Evolutionary conservation across 1,140 invertebrate genomes (phyloP).

Genomic region (Orius laevigatus): DNA sequence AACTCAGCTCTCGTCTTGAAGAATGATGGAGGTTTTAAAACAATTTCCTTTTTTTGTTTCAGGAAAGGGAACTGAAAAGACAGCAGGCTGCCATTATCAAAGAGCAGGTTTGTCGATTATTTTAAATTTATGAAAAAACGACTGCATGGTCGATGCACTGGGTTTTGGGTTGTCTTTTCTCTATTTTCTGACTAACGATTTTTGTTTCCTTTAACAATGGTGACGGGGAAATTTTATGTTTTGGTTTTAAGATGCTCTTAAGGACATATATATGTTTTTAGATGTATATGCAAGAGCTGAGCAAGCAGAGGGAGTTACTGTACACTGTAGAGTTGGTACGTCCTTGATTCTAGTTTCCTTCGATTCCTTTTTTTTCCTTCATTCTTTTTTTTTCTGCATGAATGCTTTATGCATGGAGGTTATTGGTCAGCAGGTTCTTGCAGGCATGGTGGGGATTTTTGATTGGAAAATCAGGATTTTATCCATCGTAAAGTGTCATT

Average conservation of each 20-base stretch:
- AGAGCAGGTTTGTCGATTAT: conserved; percentile 85
- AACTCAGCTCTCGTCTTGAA: too few species aligned
- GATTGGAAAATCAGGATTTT: background rate
- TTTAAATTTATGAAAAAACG: conserved; percentile 18
- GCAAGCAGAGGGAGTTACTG: conserved; percentile 67
- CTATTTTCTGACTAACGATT: conserved; percentile 9
- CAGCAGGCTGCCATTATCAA: conserved; percentile 72
- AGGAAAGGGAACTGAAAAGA: conserved; percentile 75
- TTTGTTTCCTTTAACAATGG: conserved; percentile 15
- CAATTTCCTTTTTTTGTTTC: conserved; percentile 29
- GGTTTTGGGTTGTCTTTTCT: conserved; percentile 10
- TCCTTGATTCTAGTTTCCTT: conserved; percentile 10
- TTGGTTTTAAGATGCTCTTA: conserved; percentile 8
- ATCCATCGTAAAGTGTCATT: too few species aligned
- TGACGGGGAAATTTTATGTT: conserved; percentile 8
- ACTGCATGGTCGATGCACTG: background rate
- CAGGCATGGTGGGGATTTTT: background rate
- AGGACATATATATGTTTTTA: conserved; percentile 26
- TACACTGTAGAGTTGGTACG: conserved; percentile 73
- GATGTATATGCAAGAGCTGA: conserved; percentile 76
- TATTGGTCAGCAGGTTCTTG: background rate
- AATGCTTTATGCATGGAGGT: conserved; percentile 3
- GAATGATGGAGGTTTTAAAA: too few species aligned
- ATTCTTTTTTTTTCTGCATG: background rate
- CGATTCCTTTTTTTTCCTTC: conserved; percentile 1